Evolutionary conservation across 2,113 vertebrate species (phyloP).

Genomic region (Tauraco erythrolophus): DNA sequence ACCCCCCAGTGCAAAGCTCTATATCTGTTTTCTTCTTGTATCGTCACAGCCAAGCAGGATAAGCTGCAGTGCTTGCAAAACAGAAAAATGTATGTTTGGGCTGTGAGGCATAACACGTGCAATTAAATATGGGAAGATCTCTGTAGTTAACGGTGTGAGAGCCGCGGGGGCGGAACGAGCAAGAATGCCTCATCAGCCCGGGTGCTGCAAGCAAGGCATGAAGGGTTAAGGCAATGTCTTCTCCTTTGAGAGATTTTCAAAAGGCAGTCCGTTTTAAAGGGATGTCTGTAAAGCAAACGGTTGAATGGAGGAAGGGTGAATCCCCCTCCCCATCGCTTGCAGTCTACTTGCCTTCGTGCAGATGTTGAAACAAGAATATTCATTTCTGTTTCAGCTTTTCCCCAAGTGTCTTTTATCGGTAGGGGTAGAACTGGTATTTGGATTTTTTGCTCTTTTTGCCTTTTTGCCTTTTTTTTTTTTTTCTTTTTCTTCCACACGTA

Average conservation of each 20-base stretch:
- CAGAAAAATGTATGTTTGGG: neutral
- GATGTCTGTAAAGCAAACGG: neutral
- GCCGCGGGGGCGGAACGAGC: fast-evolving
- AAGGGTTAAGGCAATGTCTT: neutral
- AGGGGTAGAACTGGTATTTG: neutral
- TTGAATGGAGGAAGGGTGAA: neutral
- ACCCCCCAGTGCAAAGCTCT: neutral
- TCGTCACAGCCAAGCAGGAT: neutral
- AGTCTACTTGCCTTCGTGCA: neutral
- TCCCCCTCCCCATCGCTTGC: neutral
- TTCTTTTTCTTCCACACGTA: neutral
- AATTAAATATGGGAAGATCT: neutral
- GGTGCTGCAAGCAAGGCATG: neutral
- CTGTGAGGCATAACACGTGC: neutral
- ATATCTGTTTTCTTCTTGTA: neutral
- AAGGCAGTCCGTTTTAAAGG: neutral
- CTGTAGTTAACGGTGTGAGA: neutral
- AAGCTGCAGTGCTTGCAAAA: neutral
- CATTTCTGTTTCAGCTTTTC: neutral
- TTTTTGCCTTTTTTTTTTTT: conserved; percentile 1
- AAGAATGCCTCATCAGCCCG: neutral
- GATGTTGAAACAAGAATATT: neutral
- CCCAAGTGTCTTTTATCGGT: conserved; percentile 22
- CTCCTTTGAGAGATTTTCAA: neutral
- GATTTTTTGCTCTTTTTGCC: neutral